Conservation (phyloP, 2,113 vertebrate genomes). For the Psilopsiagon aurifrons region DNA sequence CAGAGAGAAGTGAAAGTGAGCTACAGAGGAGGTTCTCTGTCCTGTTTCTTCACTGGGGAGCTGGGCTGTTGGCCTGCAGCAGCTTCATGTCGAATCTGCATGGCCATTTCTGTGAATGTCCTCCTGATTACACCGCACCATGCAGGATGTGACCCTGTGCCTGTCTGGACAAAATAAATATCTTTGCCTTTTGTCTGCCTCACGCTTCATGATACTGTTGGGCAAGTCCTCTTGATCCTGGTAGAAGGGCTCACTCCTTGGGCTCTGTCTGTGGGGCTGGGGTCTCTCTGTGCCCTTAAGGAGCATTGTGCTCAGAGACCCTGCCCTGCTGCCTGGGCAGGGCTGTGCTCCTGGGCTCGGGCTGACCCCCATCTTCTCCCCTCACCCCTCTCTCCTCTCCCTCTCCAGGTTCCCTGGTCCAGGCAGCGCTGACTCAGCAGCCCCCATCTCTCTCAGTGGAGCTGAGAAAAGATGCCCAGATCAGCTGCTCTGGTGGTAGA, state of each 20-base stretch:
- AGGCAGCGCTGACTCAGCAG: background rate
- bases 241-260: background rate
- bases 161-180: background rate
- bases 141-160: background rate
- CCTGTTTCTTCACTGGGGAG: background rate
- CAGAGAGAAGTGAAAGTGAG: background rate
- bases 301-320: background rate
- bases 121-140: background rate
- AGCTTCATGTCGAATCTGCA: background rate
- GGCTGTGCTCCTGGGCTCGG: background rate
- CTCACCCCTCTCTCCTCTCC: background rate
- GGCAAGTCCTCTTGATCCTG: background rate
- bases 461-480: no score
- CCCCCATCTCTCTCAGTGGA: no score
- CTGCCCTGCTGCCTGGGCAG: rapidly evolving
- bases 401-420: background rate
- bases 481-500: no score
- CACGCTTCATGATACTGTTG: background rate
- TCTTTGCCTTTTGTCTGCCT: background rate
- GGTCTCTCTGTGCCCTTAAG: no score
- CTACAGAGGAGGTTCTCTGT: background rate
- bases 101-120: background rate
- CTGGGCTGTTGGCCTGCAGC: background rate
- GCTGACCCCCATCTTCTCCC: background rate
- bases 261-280: background rate